phyloP scores from a whole-genome alignment of 2,888 invertebrate genomes.

The Sabellastarte sp. region DNA sequence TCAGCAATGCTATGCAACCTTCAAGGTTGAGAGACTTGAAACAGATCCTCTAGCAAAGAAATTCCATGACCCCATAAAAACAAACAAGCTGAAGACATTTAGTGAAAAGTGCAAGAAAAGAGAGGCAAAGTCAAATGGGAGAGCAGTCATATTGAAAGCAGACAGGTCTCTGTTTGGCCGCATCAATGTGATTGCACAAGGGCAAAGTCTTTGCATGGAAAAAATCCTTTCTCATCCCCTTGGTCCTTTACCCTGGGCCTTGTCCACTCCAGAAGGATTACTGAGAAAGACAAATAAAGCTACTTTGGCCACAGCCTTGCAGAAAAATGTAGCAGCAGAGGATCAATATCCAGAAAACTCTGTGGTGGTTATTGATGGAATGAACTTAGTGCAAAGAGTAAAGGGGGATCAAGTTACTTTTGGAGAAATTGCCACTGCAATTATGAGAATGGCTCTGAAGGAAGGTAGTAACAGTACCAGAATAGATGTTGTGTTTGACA shows the following conservation, averaged over 20 bases:
- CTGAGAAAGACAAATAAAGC: too few species aligned
- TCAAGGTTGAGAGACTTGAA: slow-evolving; percentile 21
- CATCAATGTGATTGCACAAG: slow-evolving; percentile 7
- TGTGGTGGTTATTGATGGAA: slow-evolving; percentile 21
- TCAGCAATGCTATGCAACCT: slow-evolving; percentile 18
- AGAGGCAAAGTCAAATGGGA: slow-evolving; percentile 4
- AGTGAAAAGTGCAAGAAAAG: slow-evolving; percentile 4
- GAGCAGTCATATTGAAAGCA: slow-evolving; percentile 4
- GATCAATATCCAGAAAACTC: slow-evolving; percentile 10
- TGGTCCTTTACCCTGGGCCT: slow-evolving; percentile 22
- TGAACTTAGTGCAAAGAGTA: slow-evolving; percentile 21
- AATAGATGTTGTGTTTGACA: slow-evolving; percentile 25
- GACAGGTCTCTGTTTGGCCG: slow-evolving; percentile 9
- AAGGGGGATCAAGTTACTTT: slow-evolving; percentile 18
- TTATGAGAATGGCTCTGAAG: slow-evolving; percentile 10
- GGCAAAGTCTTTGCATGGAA: slow-evolving; percentile 2
- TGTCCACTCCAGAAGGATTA: slow-evolving; percentile 10
- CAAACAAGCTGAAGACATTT: slow-evolving; percentile 22
- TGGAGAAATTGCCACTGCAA: slow-evolving; percentile 12
- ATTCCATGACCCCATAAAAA: slow-evolving; percentile 27
- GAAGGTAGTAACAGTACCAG: slow-evolving; percentile 10
- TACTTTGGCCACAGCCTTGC: too few species aligned
- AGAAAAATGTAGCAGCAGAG: slow-evolving; percentile 17
- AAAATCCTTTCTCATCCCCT: slow-evolving; percentile 19
- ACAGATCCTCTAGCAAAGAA: too few species aligned